Evolutionary conservation across 2,797 vertebrate genomes (phyloP).

Genomic region (Mus spretus): DNA sequence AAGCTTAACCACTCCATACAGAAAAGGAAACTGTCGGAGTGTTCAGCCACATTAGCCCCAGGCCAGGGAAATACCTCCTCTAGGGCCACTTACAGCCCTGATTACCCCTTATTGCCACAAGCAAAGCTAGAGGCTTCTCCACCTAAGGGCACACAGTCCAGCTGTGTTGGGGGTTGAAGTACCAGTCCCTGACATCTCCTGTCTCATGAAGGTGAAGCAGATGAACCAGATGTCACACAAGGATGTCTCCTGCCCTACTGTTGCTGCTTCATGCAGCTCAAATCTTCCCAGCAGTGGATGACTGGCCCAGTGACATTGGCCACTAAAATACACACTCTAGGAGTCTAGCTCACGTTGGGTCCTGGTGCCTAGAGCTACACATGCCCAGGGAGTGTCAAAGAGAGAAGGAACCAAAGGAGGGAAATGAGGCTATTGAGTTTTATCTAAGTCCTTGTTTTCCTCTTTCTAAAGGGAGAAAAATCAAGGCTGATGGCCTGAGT

Average conservation of each 20-base stretch:
- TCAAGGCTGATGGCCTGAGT: not conserved
- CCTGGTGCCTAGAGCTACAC: slow-evolving; percentile 75
- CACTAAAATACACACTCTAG: not conserved
- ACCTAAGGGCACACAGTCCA: not conserved
- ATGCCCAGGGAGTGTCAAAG: slow-evolving; percentile 22
- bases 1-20: not conserved
- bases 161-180: not conserved
- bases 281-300: not conserved
- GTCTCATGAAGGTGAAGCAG: not conserved
- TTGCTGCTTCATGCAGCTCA: not conserved
- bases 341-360: not conserved
- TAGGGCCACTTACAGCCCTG: not conserved
- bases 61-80: not conserved
- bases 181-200: not conserved
- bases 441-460: not conserved
- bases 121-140: not conserved
- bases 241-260: not conserved
- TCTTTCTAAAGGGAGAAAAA: not conserved
- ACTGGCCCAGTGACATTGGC: not conserved
- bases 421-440: not conserved
- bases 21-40: accelerated
- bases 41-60: not conserved
- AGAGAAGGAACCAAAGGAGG: not conserved
- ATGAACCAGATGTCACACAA: not conserved
- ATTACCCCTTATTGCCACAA: not conserved